Evolutionary conservation across 2,113 vertebrate species (phyloP).

Genomic region (Hydrolagus affinis): DNA sequence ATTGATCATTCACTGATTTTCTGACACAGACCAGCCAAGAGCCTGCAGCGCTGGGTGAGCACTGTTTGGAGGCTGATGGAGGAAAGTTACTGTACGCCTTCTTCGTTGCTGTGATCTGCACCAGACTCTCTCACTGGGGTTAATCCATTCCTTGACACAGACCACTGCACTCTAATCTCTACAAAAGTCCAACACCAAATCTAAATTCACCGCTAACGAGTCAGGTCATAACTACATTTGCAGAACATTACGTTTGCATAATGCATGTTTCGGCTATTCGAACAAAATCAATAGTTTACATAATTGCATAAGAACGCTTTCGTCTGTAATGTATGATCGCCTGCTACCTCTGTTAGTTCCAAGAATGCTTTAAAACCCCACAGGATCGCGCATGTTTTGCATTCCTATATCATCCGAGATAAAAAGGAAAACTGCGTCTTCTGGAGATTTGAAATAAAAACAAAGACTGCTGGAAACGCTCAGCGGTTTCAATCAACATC

Average conservation of each 20-base stretch:
- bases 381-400: conserved; percentile 13
- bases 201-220: neutral
- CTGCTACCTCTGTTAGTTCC: neutral
- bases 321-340: neutral
- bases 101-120: conserved; percentile 36
- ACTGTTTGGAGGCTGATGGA: neutral
- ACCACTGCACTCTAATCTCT: conserved; percentile 45
- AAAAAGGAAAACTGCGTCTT: too few species aligned
- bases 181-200: neutral
- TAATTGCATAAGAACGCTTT: neutral
- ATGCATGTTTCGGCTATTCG: neutral
- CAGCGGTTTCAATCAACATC: too few species aligned
- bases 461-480: too few species aligned
- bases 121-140: conserved; percentile 41
- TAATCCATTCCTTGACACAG: conserved; percentile 50
- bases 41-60: neutral
- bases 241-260: neutral
- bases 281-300: neutral
- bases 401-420: neutral
- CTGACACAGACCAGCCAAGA: neutral
- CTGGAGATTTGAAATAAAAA: too few species aligned
- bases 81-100: conserved; percentile 30
- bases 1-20: conserved; percentile 28
- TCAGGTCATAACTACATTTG: neutral
- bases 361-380: neutral